These are phyloP conservation scores for Galerucella pusilla DNA, from an alignment of 2,888 invertebrate species.

Conservation along the genomic window DNA sequence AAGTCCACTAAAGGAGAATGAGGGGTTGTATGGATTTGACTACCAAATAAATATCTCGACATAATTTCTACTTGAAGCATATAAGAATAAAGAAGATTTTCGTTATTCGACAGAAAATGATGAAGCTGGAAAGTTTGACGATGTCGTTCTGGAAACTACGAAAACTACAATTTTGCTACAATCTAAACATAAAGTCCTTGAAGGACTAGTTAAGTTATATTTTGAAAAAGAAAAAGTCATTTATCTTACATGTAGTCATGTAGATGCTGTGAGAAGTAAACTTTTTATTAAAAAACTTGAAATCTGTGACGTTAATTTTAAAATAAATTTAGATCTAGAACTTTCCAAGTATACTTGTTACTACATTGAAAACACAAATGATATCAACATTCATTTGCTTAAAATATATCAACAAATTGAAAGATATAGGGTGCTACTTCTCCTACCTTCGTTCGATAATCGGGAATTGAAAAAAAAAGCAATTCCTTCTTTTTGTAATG, in stretches of 20 bases:
- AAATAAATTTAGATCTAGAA: neutral
- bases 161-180: no score
- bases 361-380: neutral
- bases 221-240: neutral
- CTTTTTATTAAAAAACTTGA: neutral
- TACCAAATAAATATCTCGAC: neutral
- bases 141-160: neutral
- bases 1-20: neutral
- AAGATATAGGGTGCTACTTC: neutral
- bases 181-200: no score
- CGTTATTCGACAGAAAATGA: conserved; percentile 11
- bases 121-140: neutral
- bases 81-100: neutral
- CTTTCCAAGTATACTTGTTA: neutral
- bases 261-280: neutral
- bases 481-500: neutral
- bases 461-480: neutral
- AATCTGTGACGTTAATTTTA: neutral
- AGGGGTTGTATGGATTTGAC: neutral
- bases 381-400: neutral
- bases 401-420: neutral
- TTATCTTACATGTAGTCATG: neutral
- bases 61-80: neutral
- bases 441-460: no score
- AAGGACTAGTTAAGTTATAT: neutral